Percentiles rank a stretch among this genome's conserved stretches.
phyloP scores from a whole-genome alignment of 1,140 invertebrate species.

The Eufriesea mexicana region DNA sequence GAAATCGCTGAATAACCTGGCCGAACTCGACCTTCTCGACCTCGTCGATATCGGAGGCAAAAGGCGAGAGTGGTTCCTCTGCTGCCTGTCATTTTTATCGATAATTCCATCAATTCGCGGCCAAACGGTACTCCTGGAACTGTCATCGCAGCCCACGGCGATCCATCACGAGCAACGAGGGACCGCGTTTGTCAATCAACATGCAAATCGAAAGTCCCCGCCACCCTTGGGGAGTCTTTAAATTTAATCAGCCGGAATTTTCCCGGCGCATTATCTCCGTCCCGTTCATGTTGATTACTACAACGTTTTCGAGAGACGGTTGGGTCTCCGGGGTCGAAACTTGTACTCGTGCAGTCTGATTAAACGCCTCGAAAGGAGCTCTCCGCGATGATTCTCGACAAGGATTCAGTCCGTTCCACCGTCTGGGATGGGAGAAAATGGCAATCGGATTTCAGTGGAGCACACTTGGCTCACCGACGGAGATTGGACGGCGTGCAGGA shows the following conservation, averaged over 20 bases:
- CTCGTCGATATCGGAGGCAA: background rate
- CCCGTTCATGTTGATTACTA: background rate
- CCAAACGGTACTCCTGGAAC: background rate
- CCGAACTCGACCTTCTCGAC: background rate
- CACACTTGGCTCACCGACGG: background rate
- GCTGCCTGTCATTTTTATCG: slow-evolving; percentile 22
- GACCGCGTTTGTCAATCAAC: slow-evolving; percentile 65
- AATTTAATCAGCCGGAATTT: slow-evolving; percentile 22
- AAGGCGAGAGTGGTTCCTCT: background rate
- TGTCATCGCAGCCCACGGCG: slow-evolving; percentile 21
- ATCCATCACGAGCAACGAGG: slow-evolving; percentile 36
- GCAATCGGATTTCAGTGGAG: background rate
- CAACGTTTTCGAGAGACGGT: background rate
- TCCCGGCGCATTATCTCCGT: background rate
- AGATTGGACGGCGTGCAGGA: background rate
- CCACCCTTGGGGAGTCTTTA: background rate
- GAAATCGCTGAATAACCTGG: background rate
- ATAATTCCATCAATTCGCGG: slow-evolving; percentile 42
- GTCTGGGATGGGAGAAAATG: slow-evolving; percentile 11
- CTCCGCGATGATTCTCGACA: background rate
- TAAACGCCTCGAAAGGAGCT: background rate
- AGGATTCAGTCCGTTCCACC: background rate
- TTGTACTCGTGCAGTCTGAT: slow-evolving; percentile 3
- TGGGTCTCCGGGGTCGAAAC: background rate
- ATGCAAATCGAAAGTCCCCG: slow-evolving; percentile 52